Conservation (phyloP, 2,797 vertebrate genomes). For the Graptemys geographica region DNA sequence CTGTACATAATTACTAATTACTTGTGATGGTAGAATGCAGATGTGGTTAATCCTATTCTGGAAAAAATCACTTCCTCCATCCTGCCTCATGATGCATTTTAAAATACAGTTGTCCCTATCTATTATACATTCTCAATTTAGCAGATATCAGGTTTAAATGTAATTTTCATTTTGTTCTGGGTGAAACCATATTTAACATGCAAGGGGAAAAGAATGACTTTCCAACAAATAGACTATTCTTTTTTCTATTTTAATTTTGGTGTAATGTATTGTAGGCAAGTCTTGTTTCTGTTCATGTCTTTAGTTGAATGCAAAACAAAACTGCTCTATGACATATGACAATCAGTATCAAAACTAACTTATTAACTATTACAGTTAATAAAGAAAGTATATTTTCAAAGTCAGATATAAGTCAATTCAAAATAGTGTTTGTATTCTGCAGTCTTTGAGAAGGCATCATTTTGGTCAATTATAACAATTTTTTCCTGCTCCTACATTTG, state of each 20-base stretch:
- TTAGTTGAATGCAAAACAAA: neutral
- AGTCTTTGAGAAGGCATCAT: neutral
- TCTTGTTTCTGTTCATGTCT: neutral
- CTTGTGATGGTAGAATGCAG: neutral
- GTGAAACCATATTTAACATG: neutral
- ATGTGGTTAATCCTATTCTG: neutral
- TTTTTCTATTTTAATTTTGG: neutral
- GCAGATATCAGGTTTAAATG: neutral
- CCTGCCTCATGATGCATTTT: neutral
- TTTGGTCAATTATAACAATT: neutral
- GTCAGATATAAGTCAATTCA: neutral
- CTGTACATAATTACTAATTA: neutral
- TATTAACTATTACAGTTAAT: neutral
- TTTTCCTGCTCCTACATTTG: neutral
- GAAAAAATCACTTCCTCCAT: neutral
- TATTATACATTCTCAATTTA: neutral
- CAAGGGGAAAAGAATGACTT: constrained; percentile 3
- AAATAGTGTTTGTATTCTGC: neutral
- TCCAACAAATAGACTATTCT: neutral
- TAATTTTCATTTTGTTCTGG: neutral
- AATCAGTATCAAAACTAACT: neutral
- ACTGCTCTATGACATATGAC: neutral
- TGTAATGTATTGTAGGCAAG: neutral
- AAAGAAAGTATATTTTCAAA: neutral
- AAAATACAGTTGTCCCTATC: neutral